These are phyloP conservation scores for Leptodirus hochenwartii DNA, from an alignment of 2,888 invertebrate genomes.

Conservation along the genomic window DNA sequence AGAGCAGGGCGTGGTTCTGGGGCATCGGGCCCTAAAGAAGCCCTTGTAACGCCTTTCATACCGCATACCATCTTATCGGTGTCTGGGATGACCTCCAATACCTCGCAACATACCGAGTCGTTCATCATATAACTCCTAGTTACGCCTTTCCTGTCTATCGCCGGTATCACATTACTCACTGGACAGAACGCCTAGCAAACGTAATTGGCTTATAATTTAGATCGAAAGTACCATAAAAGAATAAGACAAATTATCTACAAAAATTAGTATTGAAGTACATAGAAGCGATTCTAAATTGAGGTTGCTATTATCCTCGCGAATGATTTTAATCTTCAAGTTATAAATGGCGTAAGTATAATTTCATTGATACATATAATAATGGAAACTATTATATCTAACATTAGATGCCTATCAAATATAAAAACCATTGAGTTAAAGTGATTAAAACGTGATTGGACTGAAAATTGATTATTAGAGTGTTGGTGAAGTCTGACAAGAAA, in stretches of 20 bases:
- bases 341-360: too few relatives aligned
- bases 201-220: too few relatives aligned
- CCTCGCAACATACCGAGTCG: slow-evolving; percentile 77
- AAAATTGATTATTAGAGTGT: too few relatives aligned
- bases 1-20: slow-evolving; percentile 55
- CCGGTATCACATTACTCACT: slow-evolving; percentile 52
- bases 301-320: neutral
- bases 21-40: slow-evolving; percentile 47
- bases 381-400: too few relatives aligned
- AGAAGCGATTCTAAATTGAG: neutral
- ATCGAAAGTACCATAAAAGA: too few relatives aligned
- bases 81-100: slow-evolving; percentile 70
- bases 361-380: too few relatives aligned
- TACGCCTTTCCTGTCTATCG: slow-evolving; percentile 60
- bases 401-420: too few relatives aligned
- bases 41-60: slow-evolving; percentile 61
- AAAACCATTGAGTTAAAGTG: too few relatives aligned
- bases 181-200: slow-evolving; percentile 42
- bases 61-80: slow-evolving; percentile 76
- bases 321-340: too few relatives aligned
- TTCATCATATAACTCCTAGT: slow-evolving; percentile 61
- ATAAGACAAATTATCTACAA: slow-evolving; percentile 4
- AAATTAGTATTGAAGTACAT: neutral
- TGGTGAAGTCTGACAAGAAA: too few relatives aligned
- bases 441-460: too few relatives aligned